Conservation (phyloP, 1,140 invertebrate species). For the Trichoplusia ni region DNA sequence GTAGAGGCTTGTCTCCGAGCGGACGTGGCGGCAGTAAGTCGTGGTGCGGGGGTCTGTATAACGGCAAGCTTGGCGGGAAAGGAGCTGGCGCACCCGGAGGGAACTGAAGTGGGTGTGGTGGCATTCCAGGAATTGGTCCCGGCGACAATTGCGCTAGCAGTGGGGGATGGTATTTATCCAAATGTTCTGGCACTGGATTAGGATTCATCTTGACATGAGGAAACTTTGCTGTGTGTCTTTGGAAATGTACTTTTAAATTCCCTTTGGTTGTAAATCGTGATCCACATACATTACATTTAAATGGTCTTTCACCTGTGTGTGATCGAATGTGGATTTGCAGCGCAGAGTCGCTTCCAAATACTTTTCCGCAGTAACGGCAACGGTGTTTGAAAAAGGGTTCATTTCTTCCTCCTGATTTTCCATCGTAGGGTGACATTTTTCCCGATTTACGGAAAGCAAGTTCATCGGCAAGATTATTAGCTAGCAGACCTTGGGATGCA, state of each 20-base stretch:
- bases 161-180: slow-evolving; percentile 97
- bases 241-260: slow-evolving; percentile 98
- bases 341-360: slow-evolving; percentile 98
- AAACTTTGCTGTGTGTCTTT: slow-evolving; percentile 96
- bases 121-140: slow-evolving; percentile 83
- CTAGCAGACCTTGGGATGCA: slow-evolving; percentile 93
- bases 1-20: slow-evolving; percentile 81
- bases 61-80: slow-evolving; percentile 83
- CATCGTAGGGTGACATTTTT: slow-evolving; percentile 89
- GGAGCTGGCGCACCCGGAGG: slow-evolving; percentile 76
- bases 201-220: slow-evolving; percentile 98
- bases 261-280: slow-evolving; percentile 99
- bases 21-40: slow-evolving; percentile 84
- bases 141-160: slow-evolving; percentile 91
- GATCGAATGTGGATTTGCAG: slow-evolving; percentile 97
- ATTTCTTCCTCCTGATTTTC: slow-evolving; percentile 89
- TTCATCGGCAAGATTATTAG: slow-evolving; percentile 94
- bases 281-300: slow-evolving; percentile 99
- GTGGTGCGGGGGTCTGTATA: slow-evolving; percentile 84
- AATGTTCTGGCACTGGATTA: slow-evolving; percentile 97
- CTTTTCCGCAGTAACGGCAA: slow-evolving; percentile 98
- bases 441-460: slow-evolving; percentile 90
- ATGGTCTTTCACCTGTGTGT: slow-evolving; percentile 98
- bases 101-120: slow-evolving; percentile 78
- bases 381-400: slow-evolving; percentile 98